Evolutionary conservation across 2,888 invertebrate species (phyloP), one percentile per base, ranked within the genome.

Genomic region (Chrysodeixis includens): DNA sequence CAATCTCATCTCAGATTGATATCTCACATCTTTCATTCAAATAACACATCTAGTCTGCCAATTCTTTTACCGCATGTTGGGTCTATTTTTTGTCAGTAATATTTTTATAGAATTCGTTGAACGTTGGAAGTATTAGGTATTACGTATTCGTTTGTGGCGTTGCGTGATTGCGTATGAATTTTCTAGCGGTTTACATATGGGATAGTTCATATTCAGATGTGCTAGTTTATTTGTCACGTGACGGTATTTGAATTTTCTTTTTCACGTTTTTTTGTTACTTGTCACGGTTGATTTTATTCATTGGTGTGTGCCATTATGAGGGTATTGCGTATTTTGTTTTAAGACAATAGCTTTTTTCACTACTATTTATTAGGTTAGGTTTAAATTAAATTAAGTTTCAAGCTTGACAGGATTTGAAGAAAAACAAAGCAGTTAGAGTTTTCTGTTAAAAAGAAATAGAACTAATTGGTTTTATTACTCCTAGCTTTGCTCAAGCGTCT

Each of bases 41-140:
- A n/a, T n/a, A n/a, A n/a, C n/a, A n/a, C n/a, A n/a, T n/a, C n/a
- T n/a, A n/a, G 26, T 26, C 26, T 26, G 3, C 6, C 26, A 26
- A 26, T 26, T 26, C 62, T 32, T 62, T 70, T 56, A 54, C 14
- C 53, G n/a, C n/a, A n/a, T n/a, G n/a, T 22, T 32, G 53, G 40
- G 65, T 70, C 59, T 70, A 69, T 72, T 68, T 74, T 73, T 56
- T 66, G 22, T 65, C 49, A 22, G 74, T 68, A 71, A 76, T 64
- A 71, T 66, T 76, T 71, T 69, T 68, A 60, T 67, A 20, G 57
- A 69, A 72, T 72, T 51, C 16, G 55, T 75, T 77, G 40, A 63
- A 49, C 12, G 55, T n/a, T n/a, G n/a, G n/a, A n/a, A 44, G 12
- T 20, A 44, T 53, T n/a, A 59, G 60, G 61, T 62, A 57, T 69